phyloP scores from a whole-genome alignment of 2,888 invertebrate species.

The Amiota minor region DNA sequence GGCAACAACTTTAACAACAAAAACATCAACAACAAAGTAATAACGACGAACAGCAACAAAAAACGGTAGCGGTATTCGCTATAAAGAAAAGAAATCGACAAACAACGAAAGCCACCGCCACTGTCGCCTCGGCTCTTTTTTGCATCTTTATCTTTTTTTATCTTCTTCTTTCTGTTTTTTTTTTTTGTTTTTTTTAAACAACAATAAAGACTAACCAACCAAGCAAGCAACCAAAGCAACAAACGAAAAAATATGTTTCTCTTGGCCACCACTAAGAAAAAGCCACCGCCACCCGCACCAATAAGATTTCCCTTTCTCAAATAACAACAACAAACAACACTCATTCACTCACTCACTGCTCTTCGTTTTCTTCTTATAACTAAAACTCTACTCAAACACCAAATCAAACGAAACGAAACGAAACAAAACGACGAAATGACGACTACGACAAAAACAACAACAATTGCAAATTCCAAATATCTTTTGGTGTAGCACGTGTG shows the following conservation, averaged over 20 bases:
- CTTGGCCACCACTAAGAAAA: conserved; percentile 2
- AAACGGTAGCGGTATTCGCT: background rate
- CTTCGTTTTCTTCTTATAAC: conserved; percentile 22
- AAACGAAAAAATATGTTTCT: background rate
- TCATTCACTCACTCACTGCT: background rate
- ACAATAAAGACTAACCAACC: conserved; percentile 40
- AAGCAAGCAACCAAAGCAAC: conserved; percentile 24
- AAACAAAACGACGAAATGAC: conserved; percentile 41
- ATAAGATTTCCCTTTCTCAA: conserved; percentile 31
- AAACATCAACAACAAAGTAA: too few relatives aligned
- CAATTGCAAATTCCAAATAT: conserved; percentile 64
- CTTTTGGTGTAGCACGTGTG: conserved; percentile 64
- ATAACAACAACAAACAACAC: conserved; percentile 28
- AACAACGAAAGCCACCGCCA: background rate
- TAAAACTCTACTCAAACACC: conserved; percentile 22
- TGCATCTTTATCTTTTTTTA: background rate
- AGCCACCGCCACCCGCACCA: conserved; percentile 18
- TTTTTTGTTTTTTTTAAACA: background rate
- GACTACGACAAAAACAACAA: conserved; percentile 23
- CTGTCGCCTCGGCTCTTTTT: background rate
- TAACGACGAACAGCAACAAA: conserved; percentile 2
- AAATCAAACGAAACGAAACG: conserved; percentile 25
- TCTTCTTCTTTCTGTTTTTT: background rate
- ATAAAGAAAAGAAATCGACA: conserved; percentile 1
- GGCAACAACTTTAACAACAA: background rate